phyloP scores from a whole-genome alignment of 1,140 invertebrate species.

The Whitmania pigra region DNA sequence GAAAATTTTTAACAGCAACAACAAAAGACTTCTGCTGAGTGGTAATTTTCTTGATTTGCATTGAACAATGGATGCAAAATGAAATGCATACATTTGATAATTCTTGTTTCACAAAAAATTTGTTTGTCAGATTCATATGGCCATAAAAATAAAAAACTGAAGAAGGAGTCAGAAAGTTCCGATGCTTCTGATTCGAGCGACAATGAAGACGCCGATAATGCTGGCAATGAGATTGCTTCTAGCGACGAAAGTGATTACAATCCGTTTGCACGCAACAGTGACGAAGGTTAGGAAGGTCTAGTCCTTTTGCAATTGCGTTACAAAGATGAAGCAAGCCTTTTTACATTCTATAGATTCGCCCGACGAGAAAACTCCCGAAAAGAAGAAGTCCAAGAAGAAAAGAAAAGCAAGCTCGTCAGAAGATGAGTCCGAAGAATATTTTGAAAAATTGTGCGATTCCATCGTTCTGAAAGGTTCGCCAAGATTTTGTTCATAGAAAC shows the following conservation, averaged over 20 bases:
- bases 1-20: constrained; percentile 31
- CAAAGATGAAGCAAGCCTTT: too few relatives aligned
- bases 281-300: constrained; percentile 49
- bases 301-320: too few relatives aligned
- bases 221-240: constrained; percentile 39
- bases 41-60: constrained; percentile 2
- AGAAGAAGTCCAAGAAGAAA: constrained; percentile 30
- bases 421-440: constrained; percentile 52
- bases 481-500: constrained; percentile 9
- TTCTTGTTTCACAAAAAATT: constrained; percentile 12
- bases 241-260: constrained; percentile 59
- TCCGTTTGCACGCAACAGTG: constrained; percentile 70
- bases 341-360: constrained; percentile 39
- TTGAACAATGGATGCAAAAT: too few relatives aligned
- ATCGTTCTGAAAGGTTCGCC: too few relatives aligned
- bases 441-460: constrained; percentile 19
- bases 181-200: constrained; percentile 28
- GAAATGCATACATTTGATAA: background rate
- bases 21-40: constrained; percentile 31
- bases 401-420: constrained; percentile 28
- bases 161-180: constrained; percentile 32
- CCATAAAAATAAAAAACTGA: constrained; percentile 48
- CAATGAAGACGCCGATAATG: constrained; percentile 26
- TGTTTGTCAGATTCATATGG: constrained; percentile 38
- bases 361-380: constrained; percentile 44